Base-by-base conservation (phyloP, 2,113 vertebrate species). In the Ahaetulla prasina region DNA sequence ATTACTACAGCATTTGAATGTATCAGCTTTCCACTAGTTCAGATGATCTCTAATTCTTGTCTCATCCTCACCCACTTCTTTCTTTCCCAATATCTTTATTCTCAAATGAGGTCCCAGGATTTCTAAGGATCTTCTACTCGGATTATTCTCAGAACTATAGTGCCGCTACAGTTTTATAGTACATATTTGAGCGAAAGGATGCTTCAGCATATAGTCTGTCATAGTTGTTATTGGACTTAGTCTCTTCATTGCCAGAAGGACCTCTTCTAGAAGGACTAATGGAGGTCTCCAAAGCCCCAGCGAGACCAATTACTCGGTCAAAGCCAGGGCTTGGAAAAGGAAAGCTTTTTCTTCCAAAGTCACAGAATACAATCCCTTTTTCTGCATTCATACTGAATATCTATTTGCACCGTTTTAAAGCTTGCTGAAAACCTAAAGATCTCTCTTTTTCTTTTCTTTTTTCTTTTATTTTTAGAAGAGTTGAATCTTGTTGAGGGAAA, bases 191-290 rank as follows among this genome's bases (percentile, higher is more conserved):
- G 35, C 45, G 45, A 89, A 86, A 92, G n/a, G 25, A 60, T n/a
- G 11, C n/a, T 43, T 88, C 30, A 53, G 12, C 20, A 27, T 11
- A 20, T 27, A 9, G 25, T 47, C 10, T 30, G 91, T 1, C 35
- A 14, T 45, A 60, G 20, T 30, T 68, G 91, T 45, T 57, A 92
- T 50, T 93, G 94, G 93, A 89, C 88, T 91, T 92, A 90, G 87
- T 95, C 93, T 93, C 93, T 95, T 95, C 92, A 10, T 88, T 92
- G 85, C 2, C 63, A 91, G 49, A 91, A 94, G 30, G 25, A 90
- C 92, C 92, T 89, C 18, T 80, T 86, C 91, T 2, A 53, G 35
- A 90, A 22, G n/a, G 20, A 87, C 49, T 93, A 93, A 89, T 54
- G 87, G 94, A 91, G 3, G 39, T 85, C 88, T 80, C 74, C 74